Evolutionary conservation across 2,888 invertebrate species (phyloP).

Genomic region (Netelia virgata): DNA sequence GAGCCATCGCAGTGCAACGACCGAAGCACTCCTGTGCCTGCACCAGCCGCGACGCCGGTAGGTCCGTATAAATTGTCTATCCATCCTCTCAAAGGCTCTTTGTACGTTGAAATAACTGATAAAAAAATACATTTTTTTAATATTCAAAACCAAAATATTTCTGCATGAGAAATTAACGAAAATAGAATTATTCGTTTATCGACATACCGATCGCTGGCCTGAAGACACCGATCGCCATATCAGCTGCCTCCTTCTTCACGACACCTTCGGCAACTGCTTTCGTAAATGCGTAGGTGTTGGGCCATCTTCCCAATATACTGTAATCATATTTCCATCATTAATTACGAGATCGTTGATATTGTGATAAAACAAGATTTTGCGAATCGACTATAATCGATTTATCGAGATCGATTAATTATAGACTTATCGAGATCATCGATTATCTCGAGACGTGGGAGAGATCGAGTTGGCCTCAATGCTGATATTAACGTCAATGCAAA

Average conservation of each 20-base stretch:
- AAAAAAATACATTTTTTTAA: conserved; percentile 63
- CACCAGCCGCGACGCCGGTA: conserved; percentile 90
- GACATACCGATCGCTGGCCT: conserved; percentile 93
- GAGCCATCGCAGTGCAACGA: conserved; percentile 90
- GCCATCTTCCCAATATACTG: conserved; percentile 90
- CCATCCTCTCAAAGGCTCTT: conserved; percentile 93
- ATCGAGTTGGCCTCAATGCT: not conserved
- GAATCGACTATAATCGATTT: not conserved
- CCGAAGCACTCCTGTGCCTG: conserved; percentile 92
- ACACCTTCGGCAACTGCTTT: conserved; percentile 95
- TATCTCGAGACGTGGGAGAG: not conserved
- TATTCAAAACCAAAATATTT: no score
- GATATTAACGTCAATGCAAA: conserved; percentile 34
- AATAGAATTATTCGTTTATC: not conserved
- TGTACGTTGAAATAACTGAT: conserved; percentile 89
- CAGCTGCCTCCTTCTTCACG: conserved; percentile 88
- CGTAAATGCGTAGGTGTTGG: conserved; percentile 96
- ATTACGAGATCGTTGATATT: not conserved
- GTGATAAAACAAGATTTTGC: not conserved
- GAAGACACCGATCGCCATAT: conserved; percentile 93
- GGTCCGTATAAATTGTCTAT: conserved; percentile 97
- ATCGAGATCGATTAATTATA: not conserved
- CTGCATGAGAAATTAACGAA: conserved; percentile 4
- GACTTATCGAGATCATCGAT: not conserved
- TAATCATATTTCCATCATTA: conserved; percentile 47